Evolutionary conservation across 2,888 invertebrate genomes (phyloP), one percentile per base, ranked within the genome.

Genomic region (Biston betularia): DNA sequence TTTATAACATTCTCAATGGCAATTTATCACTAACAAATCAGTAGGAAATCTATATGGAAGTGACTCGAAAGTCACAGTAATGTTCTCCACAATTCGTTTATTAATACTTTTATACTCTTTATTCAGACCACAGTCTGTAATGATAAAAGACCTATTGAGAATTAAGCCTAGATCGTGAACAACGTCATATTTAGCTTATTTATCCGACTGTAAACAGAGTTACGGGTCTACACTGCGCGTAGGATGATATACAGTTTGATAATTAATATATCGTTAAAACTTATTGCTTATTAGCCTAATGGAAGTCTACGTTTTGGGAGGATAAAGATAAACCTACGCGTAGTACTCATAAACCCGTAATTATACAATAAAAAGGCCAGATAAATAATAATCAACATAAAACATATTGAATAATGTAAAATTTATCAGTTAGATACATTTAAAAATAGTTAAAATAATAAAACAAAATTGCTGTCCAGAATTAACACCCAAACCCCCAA

Each of bases 11-110:
- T 78, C 68, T 69, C 76, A 80, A 78, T 78, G 76, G 72, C 77
- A 75, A 79, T 80, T 76, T 77, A 74, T 82, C 79, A 79, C 81
- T 79, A 80, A 78, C 79, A 78, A 74, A 79, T 81, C 73, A 81
- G 5, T 77, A 78, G 70, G 74, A 75, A 72, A 71, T 58, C 67
- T 70, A 65, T 58, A 71, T 61, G 73, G 75, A 71, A 74, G 35
- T 56, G 24, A 53, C 11, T 38, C 24, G 58, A 58, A 55, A 55
- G 54, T 59, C 63, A 40, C 56, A 45, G 38, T 46, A 45, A 45
- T n/a, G 42, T 63, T 66, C 40, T 65, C 52, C 24, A 54, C 33
- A 14, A 55, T 63, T 59, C 45, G 54, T 50, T 63, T 68, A 68
- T 54, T 49, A 63, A 68, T 68, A 68, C 59, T 52, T 68, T 63